phyloP scores from a whole-genome alignment of 2,888 invertebrate genomes.

The Andrena flavipes region DNA sequence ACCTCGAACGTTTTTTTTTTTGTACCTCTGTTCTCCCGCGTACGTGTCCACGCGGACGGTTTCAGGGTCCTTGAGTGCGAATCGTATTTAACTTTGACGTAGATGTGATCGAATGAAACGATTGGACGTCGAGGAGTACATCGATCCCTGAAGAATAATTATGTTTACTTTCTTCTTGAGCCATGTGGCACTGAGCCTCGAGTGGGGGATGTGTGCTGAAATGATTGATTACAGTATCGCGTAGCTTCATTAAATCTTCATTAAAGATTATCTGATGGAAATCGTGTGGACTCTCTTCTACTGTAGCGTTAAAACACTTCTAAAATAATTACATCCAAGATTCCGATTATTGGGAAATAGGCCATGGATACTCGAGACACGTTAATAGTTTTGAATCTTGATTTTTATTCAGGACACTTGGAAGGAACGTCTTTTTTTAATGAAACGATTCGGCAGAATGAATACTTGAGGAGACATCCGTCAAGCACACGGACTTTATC shows the following conservation, averaged over 20 bases:
- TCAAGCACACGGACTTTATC: too few relatives aligned
- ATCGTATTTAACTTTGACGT: neutral
- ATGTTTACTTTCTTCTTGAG: conserved; percentile 2
- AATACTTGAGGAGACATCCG: too few relatives aligned
- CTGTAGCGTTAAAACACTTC: too few relatives aligned
- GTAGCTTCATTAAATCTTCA: neutral
- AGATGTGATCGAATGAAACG: neutral
- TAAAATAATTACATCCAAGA: too few relatives aligned
- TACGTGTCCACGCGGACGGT: neutral
- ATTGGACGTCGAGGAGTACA: neutral
- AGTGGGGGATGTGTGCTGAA: neutral
- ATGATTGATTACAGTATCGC: conserved; percentile 7
- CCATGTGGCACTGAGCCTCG: neutral
- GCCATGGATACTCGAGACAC: too few relatives aligned
- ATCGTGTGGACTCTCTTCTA: too few relatives aligned
- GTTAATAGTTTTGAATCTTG: too few relatives aligned
- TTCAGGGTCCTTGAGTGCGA: neutral
- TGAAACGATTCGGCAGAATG: too few relatives aligned
- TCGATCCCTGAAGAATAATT: conserved; percentile 16
- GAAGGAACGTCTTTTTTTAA: too few relatives aligned
- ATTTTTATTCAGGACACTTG: too few relatives aligned
- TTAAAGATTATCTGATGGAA: neutral
- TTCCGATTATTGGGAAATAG: too few relatives aligned
- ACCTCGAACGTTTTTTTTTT: conserved; percentile 46
- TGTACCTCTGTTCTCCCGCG: neutral